Conservation (phyloP, 2,797 vertebrate genomes). For the Brachymystax lenok region DNA sequence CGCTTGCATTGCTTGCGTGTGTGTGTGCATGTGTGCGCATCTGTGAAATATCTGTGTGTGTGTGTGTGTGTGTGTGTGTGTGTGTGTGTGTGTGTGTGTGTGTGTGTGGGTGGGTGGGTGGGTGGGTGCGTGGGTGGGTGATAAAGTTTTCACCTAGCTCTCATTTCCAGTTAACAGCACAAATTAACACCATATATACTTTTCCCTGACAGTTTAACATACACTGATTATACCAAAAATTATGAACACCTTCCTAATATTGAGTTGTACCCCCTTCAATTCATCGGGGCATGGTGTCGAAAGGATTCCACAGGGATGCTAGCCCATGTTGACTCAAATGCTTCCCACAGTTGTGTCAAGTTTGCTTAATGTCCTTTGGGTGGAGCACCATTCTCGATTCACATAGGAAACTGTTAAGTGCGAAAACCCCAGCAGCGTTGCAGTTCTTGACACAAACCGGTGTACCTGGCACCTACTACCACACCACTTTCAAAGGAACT, state of each 20-base stretch:
- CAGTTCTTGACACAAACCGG: too few relatives aligned
- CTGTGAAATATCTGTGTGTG: background rate
- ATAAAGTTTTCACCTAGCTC: slow-evolving; percentile 22
- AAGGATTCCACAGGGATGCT: too few relatives aligned
- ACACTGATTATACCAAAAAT: background rate
- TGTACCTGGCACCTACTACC: too few relatives aligned
- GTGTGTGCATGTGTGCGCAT: background rate
- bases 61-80: slow-evolving; percentile 5
- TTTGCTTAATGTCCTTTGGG: too few relatives aligned
- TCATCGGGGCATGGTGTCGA: too few relatives aligned
- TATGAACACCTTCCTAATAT: slow-evolving; percentile 24
- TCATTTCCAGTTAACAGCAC: slow-evolving; percentile 12
- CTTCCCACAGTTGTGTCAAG: too few relatives aligned
- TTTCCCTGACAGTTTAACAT: slow-evolving; percentile 16
- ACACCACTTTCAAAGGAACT: too few relatives aligned
- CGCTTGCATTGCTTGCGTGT: background rate
- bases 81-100: slow-evolving; percentile 19
- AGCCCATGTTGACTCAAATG: too few relatives aligned
- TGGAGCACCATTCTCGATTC: too few relatives aligned
- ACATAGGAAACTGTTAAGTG: too few relatives aligned
- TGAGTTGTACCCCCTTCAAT: too few relatives aligned
- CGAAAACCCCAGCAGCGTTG: too few relatives aligned
- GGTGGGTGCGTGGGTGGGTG: slow-evolving; percentile 4
- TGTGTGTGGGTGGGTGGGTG: slow-evolving; percentile 13
- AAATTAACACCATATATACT: slow-evolving; percentile 37